These are phyloP conservation scores for Drosophila cyrtoloma DNA, from an alignment of 2,888 invertebrate genomes.

Conservation along the genomic window DNA sequence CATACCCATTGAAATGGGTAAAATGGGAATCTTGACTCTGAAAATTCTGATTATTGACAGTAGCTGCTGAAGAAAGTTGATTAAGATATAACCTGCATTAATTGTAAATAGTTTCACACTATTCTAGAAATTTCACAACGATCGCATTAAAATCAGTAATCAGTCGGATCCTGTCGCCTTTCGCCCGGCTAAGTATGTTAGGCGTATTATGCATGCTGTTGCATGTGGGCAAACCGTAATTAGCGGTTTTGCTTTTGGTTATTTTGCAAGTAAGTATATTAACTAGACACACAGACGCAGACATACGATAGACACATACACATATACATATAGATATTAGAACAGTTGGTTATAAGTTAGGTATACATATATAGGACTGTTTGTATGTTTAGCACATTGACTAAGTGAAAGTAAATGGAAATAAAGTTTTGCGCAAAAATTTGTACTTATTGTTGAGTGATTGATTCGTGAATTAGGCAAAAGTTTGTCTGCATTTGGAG, in stretches of 20 bases:
- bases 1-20: not conserved
- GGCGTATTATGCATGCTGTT: slow-evolving; percentile 36
- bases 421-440: slow-evolving; percentile 53
- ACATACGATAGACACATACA: slow-evolving; percentile 19
- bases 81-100: not conserved
- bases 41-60: not conserved
- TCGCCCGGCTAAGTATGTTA: slow-evolving; percentile 27
- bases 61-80: not conserved
- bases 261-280: slow-evolving; percentile 13
- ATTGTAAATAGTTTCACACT: not conserved
- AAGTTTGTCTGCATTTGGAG: slow-evolving; percentile 47
- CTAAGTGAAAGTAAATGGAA: slow-evolving; percentile 52
- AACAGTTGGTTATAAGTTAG: slow-evolving; percentile 22
- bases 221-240: slow-evolving; percentile 19
- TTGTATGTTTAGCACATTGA: slow-evolving; percentile 35
- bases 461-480: slow-evolving; percentile 61
- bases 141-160: not conserved
- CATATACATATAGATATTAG: slow-evolving; percentile 25
- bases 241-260: slow-evolving; percentile 19
- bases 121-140: not conserved
- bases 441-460: slow-evolving; percentile 60
- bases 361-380: slow-evolving; percentile 6
- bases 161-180: not conserved
- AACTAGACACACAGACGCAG: slow-evolving; percentile 24
- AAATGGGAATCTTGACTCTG: not conserved